Percentiles rank a stretch among this genome's conserved stretches.
phyloP scores from a whole-genome alignment of 2,797 vertebrate genomes.

The Gila robusta region DNA sequence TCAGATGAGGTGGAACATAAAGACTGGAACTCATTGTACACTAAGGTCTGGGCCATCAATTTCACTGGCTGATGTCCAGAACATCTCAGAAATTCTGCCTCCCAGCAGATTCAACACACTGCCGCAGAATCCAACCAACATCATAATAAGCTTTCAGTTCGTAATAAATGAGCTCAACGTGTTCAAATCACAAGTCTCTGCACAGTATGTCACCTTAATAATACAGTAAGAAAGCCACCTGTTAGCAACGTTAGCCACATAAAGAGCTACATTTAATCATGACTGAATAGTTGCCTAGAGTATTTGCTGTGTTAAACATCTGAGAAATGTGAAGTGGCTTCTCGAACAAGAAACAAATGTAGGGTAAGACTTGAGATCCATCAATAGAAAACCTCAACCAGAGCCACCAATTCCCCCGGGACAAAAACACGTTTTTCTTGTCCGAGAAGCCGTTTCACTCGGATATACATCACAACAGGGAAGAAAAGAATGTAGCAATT shows the following conservation, averaged over 20 bases:
- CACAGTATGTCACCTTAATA: slow-evolving; percentile 35
- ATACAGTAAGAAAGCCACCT: slow-evolving; percentile 19
- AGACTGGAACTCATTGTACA: slow-evolving; percentile 40
- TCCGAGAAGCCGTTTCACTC: neutral
- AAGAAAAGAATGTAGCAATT: neutral
- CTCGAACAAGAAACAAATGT: neutral
- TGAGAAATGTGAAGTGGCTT: neutral
- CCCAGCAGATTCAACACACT: slow-evolving; percentile 3
- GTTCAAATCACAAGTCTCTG: slow-evolving; percentile 10
- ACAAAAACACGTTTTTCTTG: neutral
- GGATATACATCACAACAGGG: neutral
- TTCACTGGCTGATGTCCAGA: slow-evolving; percentile 22
- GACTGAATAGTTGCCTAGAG: slow-evolving; percentile 16
- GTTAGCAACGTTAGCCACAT: neutral
- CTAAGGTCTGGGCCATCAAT: slow-evolving; percentile 17
- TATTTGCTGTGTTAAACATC: neutral
- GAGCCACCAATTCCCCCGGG: neutral
- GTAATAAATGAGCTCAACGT: slow-evolving; percentile 26
- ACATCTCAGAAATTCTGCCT: slow-evolving; percentile 8
- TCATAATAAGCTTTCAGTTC: slow-evolving; percentile 21
- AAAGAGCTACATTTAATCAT: slow-evolving; percentile 11
- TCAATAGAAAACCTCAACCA: neutral
- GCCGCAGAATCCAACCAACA: slow-evolving; percentile 21
- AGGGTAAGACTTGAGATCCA: neutral
- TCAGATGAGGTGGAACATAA: slow-evolving; percentile 27